Percentiles rank a stretch among this genome's conserved stretches.
phyloP scores from a whole-genome alignment of 2,113 vertebrate species.

The human (Homo sapiens) region GRCh38 chr7:22811501-22812000 shows the following conservation, averaged over 20 bases:
- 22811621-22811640: no score
- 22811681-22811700: no score
- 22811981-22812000: conserved; percentile 29
- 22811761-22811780: neutral
- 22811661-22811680: no score
- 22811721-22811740: neutral
- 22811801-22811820: neutral
- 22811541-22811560: no score
- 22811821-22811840: neutral
- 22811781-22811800: neutral
- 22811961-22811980: neutral
- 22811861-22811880: neutral
- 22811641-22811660: no score
- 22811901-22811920: neutral
- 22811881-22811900: neutral
- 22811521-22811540: no score
- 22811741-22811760: neutral
- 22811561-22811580: no score
- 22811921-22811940: conserved; percentile 19
- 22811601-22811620: no score
- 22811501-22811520: no score
- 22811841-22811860: neutral
- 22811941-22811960: conserved; percentile 28
- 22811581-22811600: no score
- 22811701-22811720: neutral